A percentile compares a stretch with the other conserved stretches of the same genome.
phyloP scores from a whole-genome alignment of 1,140 invertebrate genomes.

The Platyscapa corneri region DNA sequence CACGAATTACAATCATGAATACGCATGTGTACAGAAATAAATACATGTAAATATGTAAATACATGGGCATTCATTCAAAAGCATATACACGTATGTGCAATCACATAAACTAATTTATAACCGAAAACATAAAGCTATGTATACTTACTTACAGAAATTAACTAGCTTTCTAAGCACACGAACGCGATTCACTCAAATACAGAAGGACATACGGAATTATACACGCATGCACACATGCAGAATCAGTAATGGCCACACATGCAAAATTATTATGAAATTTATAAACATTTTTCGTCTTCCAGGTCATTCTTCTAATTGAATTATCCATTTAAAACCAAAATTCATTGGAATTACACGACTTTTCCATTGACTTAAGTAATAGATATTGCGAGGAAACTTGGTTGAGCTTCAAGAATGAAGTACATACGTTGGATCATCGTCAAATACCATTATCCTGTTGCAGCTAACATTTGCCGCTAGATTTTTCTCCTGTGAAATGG shows the following conservation, averaged over 20 bases:
- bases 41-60: neutral
- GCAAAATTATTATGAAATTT: neutral
- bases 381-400: neutral
- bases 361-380: neutral
- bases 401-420: neutral
- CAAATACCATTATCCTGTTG: neutral
- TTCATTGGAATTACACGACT: neutral
- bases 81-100: neutral
- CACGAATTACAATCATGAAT: neutral
- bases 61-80: no score
- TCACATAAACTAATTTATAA: neutral
- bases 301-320: neutral
- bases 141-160: neutral
- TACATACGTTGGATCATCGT: neutral
- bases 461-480: neutral
- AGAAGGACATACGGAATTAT: no score
- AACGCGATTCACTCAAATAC: neutral
- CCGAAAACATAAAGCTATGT: neutral
- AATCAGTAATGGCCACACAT: neutral
- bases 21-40: neutral
- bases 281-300: neutral
- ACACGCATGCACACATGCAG: neutral
- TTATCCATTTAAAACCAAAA: neutral
- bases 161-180: neutral
- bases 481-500: neutral